Conservation (phyloP, 2,797 vertebrate species). For the Tiaroga cobitis region DNA sequence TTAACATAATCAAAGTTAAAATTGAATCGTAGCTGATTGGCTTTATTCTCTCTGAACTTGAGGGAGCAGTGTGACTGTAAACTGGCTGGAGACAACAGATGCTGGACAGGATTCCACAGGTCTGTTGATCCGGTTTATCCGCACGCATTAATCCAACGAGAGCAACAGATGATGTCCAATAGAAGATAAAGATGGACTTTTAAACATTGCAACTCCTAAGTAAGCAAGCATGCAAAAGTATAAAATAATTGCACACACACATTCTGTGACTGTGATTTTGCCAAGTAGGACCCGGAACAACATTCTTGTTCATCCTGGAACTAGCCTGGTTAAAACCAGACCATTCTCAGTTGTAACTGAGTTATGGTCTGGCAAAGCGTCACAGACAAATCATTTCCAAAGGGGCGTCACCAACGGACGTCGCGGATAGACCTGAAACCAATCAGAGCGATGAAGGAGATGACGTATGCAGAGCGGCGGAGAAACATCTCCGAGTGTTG, state of each 20-base stretch:
- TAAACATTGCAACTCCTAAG: not conserved
- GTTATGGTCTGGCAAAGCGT: too few relatives aligned
- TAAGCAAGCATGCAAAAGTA: not conserved
- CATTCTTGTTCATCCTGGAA: not conserved
- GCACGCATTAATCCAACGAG: constrained; percentile 54
- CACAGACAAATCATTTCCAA: too few relatives aligned
- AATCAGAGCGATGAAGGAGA: too few relatives aligned
- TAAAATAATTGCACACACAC: not conserved
- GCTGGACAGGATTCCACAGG: constrained; percentile 69
- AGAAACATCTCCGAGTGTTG: too few relatives aligned
- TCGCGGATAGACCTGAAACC: too few relatives aligned
- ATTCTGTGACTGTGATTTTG: not conserved
- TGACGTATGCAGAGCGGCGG: too few relatives aligned
- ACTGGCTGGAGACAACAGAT: constrained; percentile 62
- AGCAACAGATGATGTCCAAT: not conserved
- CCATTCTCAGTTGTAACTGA: too few relatives aligned
- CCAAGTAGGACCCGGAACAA: not conserved
- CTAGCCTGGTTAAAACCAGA: too few relatives aligned
- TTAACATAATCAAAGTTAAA: not conserved
- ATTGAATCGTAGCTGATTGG: not conserved
- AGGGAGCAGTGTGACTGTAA: not conserved
- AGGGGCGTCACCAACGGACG: too few relatives aligned
- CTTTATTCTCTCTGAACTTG: not conserved
- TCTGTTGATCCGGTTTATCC: constrained; percentile 67
- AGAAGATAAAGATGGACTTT: constrained; percentile 16